Evolutionary conservation across 2,888 invertebrate species (phyloP).

Genomic region (Thymelicus sylvestris): DNA sequence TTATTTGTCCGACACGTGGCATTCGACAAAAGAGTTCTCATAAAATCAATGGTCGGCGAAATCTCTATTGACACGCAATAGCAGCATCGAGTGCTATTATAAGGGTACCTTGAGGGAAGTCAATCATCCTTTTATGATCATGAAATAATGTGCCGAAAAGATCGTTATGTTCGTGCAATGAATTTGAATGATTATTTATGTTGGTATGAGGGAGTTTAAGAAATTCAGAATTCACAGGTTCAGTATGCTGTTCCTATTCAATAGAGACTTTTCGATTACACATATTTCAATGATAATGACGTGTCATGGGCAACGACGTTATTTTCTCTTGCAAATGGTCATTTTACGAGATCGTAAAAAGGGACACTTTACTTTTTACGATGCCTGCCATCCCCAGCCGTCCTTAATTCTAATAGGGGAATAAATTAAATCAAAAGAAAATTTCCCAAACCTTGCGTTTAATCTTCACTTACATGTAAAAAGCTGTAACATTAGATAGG

Average conservation of each 20-base stretch:
- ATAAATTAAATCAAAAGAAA: conserved; percentile 2
- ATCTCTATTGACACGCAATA: conserved; percentile 38
- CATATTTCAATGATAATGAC: conserved; percentile 28
- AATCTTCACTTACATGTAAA: not conserved
- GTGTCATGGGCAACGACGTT: conserved; percentile 20
- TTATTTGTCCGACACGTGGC: conserved; percentile 32
- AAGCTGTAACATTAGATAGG: no score
- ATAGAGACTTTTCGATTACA: conserved; percentile 9
- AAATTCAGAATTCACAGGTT: not conserved
- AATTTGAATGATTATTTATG: conserved; percentile 17
- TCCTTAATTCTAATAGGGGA: conserved; percentile 18
- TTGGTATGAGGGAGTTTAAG: not conserved
- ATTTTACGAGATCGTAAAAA: conserved; percentile 30
- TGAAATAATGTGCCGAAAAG: conserved; percentile 31
- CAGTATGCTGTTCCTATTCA: conserved; percentile 1
- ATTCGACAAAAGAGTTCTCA: conserved; percentile 47
- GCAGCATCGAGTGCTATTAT: conserved; percentile 34
- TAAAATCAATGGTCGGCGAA: conserved; percentile 47
- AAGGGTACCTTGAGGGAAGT: conserved; percentile 32
- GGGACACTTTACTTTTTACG: conserved; percentile 16
- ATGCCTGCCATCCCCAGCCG: conserved; percentile 1
- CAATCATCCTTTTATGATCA: conserved; percentile 31
- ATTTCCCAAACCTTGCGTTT: not conserved
- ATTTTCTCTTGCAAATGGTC: conserved; percentile 33
- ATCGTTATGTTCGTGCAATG: conserved; percentile 15